Conservation (phyloP, 2,797 vertebrate species). For the Brachyrhaphis roseni region DNA sequence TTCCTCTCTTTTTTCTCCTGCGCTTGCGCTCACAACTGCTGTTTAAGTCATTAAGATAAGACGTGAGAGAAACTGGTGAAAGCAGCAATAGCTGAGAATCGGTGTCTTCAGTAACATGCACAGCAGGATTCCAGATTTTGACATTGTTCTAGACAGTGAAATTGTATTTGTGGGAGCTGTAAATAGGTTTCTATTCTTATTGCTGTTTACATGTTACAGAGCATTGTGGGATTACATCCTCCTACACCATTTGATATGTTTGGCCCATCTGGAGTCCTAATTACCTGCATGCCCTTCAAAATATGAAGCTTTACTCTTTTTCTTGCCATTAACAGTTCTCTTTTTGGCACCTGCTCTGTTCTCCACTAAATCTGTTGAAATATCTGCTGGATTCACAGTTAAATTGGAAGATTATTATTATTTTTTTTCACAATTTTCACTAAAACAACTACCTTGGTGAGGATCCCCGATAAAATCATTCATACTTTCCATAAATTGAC, state of each 20-base stretch:
- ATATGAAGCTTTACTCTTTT: background rate
- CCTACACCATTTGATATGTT: conserved; percentile 1
- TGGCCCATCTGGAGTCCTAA: background rate
- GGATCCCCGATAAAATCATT: background rate
- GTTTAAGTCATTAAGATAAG: conserved; percentile 35
- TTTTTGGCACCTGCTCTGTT: background rate
- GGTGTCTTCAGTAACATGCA: background rate
- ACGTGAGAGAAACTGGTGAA: background rate
- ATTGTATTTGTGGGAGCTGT: conserved; percentile 1
- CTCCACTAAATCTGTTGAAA: background rate
- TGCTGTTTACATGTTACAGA: conserved; percentile 1
- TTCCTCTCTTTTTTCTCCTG: background rate
- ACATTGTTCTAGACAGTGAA: background rate
- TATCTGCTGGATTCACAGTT: background rate
- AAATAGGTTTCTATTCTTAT: conserved; percentile 1
- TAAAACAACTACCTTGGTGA: background rate
- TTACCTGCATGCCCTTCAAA: background rate
- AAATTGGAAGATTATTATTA: background rate
- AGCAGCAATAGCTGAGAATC: background rate
- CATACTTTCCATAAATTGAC: background rate
- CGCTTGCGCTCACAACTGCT: conserved; percentile 7
- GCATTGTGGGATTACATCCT: background rate
- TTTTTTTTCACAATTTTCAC: background rate
- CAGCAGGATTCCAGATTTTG: conserved; percentile 5
- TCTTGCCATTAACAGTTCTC: background rate